Evolutionary conservation across 2,888 invertebrate genomes (phyloP), one percentile per base, ranked within the genome.

Genomic region (Linnaemya vulpina): DNA sequence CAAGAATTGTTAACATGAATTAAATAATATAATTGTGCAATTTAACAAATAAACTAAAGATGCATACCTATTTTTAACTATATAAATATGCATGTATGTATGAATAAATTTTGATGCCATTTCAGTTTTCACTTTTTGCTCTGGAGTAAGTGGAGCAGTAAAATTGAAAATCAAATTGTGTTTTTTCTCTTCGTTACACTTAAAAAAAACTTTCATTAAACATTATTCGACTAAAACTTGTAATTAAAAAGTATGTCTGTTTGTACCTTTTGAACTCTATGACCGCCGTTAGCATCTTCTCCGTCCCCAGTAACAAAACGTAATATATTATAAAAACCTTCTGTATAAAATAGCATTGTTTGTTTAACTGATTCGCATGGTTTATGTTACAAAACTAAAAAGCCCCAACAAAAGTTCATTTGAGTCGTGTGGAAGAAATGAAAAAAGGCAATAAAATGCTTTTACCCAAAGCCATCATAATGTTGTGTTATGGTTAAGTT

Each of bases 341-440:
- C 88, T 86, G 88, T 88, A 87, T 89, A 89, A 87, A 89, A 88
- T 86, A 88, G 80, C 89, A 89, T 89, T 87, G 87, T 86, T 89
- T 87, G 87, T 86, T 87, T 87, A 88, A 89, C 89, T 89, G 87
- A 89, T 84, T 86, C 83, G 84, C 79, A 86, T 85, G 79, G 86
- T 84, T 78, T 67, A 62, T 67, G 63, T 71, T 76, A 83, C 75
- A 70, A 83, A 77, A 79, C 82, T 87, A 78, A 83, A 86, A 86
- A 87, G 85, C 83, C 84, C 71, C 60, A 67, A 25, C 55, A 63
- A 76, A 63, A 60, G 79, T 76, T 70, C 76, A 76, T 53, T 82
- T 70, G 68, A 76, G 82, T 84, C 70, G 60, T 80, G 53, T 60
- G 70, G 49, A 81, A 79, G 76, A 83, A 73, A 80, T 62, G 65